Percentiles rank a stretch among this genome's conserved stretches.
Evolutionary conservation across 1,140 invertebrate genomes (phyloP).

Genomic region (Drosophila triauraria): DNA sequence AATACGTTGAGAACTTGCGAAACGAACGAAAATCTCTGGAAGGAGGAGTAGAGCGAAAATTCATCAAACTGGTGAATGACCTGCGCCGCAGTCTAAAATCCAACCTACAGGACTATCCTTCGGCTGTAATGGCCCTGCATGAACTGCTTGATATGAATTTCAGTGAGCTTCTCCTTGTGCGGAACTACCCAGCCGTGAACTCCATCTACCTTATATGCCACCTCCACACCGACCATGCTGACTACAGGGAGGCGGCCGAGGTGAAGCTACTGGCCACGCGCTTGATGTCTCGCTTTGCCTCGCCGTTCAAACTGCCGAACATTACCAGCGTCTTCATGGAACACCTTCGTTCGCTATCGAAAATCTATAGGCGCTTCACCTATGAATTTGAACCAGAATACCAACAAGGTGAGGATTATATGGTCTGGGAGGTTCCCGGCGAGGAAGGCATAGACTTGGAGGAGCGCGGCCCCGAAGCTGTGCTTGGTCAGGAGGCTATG

Average conservation of each 20-base stretch:
- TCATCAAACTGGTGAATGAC: constrained; percentile 19
- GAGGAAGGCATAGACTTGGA: too few relatives aligned
- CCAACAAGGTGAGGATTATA: not conserved
- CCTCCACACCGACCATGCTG: constrained; percentile 1
- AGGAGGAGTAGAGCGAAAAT: constrained; percentile 10
- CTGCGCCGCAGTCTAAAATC: constrained; percentile 16
- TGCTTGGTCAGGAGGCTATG: too few relatives aligned
- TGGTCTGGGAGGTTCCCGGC: not conserved
- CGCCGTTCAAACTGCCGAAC: not conserved
- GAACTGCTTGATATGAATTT: constrained; percentile 14
- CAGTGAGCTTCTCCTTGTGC: constrained; percentile 39
- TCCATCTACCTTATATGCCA: constrained; percentile 24
- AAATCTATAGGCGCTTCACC: not conserved
- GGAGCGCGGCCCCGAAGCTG: too few relatives aligned
- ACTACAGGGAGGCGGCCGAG: not conserved
- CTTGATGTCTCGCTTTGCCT: not conserved
- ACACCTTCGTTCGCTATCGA: not conserved
- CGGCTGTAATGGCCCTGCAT: constrained; percentile 26
- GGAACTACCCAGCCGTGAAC: constrained; percentile 30
- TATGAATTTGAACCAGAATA: not conserved
- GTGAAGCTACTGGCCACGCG: not conserved
- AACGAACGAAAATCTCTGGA: not conserved
- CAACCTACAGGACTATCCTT: not conserved
- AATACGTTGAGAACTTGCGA: constrained; percentile 9
- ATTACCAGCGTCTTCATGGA: not conserved